Evolutionary conservation across 2,888 invertebrate species (phyloP).

Genomic region (Agriopis marginaria): DNA sequence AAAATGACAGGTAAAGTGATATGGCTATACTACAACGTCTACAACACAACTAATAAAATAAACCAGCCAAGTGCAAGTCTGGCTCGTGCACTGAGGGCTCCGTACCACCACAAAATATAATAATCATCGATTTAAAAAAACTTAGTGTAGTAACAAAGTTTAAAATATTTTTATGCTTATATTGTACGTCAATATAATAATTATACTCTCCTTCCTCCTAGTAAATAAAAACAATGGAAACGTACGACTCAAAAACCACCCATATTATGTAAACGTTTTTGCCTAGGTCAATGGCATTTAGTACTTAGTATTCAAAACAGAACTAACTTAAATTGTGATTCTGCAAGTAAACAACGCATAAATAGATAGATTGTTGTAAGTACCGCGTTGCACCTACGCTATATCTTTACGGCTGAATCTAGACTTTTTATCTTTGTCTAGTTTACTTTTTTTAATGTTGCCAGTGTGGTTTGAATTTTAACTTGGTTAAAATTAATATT

Average conservation of each 20-base stretch:
- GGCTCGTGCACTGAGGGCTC: too few relatives aligned
- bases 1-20: too few relatives aligned
- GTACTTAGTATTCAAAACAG: slow-evolving; percentile 54
- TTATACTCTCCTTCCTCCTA: background rate
- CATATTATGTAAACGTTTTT: slow-evolving; percentile 56
- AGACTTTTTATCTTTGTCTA: slow-evolving; percentile 19
- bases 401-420: slow-evolving; percentile 33
- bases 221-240: slow-evolving; percentile 45
- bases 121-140: too few relatives aligned
- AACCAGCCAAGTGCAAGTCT: too few relatives aligned
- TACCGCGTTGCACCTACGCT: slow-evolving; percentile 22
- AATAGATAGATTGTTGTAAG: slow-evolving; percentile 43
- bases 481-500: slow-evolving; percentile 21
- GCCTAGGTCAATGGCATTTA: slow-evolving; percentile 62
- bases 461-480: slow-evolving; percentile 19
- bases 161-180: too few relatives aligned
- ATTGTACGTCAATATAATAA: too few relatives aligned
- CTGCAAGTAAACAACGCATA: slow-evolving; percentile 43
- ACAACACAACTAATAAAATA: too few relatives aligned
- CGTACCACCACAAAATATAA: too few relatives aligned
- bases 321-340: slow-evolving; percentile 53
- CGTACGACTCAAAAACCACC: slow-evolving; percentile 38
- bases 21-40: too few relatives aligned
- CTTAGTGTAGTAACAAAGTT: too few relatives aligned
- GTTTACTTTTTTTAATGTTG: slow-evolving; percentile 30